Evolutionary conservation across 2,888 invertebrate species (phyloP), one percentile per base, ranked within the genome.

Genomic region (Quadroppia sp.): DNA sequence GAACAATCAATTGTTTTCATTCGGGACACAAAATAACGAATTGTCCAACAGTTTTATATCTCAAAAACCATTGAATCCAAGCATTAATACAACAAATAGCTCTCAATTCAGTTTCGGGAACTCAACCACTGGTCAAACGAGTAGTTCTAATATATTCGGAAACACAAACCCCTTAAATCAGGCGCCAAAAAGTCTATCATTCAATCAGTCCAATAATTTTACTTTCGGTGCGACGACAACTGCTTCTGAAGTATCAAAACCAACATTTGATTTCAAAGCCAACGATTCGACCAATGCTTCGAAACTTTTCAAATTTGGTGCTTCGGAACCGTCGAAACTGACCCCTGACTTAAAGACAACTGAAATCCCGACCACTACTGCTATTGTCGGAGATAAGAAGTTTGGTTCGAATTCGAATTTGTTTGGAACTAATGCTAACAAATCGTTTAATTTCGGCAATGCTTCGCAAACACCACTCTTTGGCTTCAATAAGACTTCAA

Each of bases 371-470:
- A 67, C 36, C 36, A 67, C 6, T 15, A 42, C 42, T 23, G 9
- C 36, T 17, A 25, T 2, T 20, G 42, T 20, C 20, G n/a, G 1
- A 4, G 42, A 67, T 13, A 67, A 67, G 2, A 17, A 17, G 15
- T 67, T 67, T 67, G 67, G 67, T 42, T 36, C 42, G 2, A 61
- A 28, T 7, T 2, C 11, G 9, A 61, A 11, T 32, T n/a, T 61
- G 32, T 61, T 61, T 61, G 30, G 32, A 13, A 17, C 42, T 4
- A 40, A 67, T 23, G n/a, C 23, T 42, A 42, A 25, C 23, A 67
- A 67, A 67, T 23, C 13, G 2, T 67, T 67, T 42, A 42, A 40
- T 40, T 67, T 67, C 13, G 67, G 67, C 11, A 42, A 42, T 25
- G 4, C 67, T 15, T 23, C 67, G 32, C 23, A 67, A 42, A 67